Conservation (phyloP, 2,888 invertebrate genomes). For the Lasius fuliginosus region DNA sequence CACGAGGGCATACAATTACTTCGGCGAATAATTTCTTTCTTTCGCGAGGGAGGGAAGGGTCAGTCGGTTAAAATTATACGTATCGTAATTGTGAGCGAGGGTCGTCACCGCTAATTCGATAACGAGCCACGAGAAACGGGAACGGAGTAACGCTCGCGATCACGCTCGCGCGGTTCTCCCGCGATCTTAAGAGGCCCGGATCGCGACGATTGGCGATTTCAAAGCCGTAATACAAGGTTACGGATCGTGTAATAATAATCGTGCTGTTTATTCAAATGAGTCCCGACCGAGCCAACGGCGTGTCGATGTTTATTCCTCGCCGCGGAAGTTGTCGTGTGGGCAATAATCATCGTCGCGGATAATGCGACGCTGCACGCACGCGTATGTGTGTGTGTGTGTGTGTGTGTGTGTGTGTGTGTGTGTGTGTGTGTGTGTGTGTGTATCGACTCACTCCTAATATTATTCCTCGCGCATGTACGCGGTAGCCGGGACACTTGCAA, state of each 20-base stretch:
- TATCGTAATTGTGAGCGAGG: slow-evolving; percentile 24
- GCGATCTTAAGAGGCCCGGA: background rate
- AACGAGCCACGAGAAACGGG: slow-evolving; percentile 34
- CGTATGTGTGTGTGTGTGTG: background rate
- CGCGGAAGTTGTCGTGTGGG: slow-evolving; percentile 63
- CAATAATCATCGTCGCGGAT: slow-evolving; percentile 61
- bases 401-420: background rate
- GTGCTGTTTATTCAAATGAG: slow-evolving; percentile 70
- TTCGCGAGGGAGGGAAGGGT: no score
- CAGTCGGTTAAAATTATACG: background rate
- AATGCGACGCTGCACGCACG: slow-evolving; percentile 33
- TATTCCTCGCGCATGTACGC: slow-evolving; percentile 63
- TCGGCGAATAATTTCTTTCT: background rate
- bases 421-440: slow-evolving; percentile 1
- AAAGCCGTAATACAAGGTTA: slow-evolving; percentile 49
- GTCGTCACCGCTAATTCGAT: slow-evolving; percentile 63
- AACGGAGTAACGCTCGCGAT: slow-evolving; percentile 36
- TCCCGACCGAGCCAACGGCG: slow-evolving; percentile 38
- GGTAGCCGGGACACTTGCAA: slow-evolving; percentile 27
- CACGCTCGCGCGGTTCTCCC: slow-evolving; percentile 23
- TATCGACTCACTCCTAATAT: slow-evolving; percentile 66
- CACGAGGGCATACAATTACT: background rate
- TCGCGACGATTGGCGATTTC: slow-evolving; percentile 41
- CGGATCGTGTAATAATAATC: slow-evolving; percentile 58
- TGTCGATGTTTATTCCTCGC: slow-evolving; percentile 63